Conservation (phyloP, 2,888 invertebrate genomes). For the Lepas anatifera region DNA sequence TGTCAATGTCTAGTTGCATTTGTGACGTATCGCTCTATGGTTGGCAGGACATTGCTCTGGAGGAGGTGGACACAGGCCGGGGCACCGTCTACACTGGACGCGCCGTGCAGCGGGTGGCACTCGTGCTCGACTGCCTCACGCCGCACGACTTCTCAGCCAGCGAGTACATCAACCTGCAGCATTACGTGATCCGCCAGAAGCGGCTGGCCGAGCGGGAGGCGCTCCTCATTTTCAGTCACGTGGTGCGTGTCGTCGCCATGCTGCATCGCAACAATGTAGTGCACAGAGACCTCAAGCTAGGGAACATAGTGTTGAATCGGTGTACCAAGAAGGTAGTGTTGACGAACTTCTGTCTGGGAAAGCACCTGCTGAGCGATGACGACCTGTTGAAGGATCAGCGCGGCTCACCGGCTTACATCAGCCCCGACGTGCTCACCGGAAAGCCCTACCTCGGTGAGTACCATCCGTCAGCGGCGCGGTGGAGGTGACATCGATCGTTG, state of each 20-base stretch:
- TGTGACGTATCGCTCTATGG: conserved; percentile 17
- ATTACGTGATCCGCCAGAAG: conserved; percentile 62
- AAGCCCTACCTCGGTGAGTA: conserved; percentile 53
- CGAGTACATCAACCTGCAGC: conserved; percentile 53
- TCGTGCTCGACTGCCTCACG: conserved; percentile 59
- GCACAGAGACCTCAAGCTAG: conserved; percentile 61
- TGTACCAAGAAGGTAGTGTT: conserved; percentile 48
- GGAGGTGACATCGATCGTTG: no score
- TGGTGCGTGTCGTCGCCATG: conserved; percentile 56
- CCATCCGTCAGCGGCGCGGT: not conserved
- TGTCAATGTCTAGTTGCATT: no score
- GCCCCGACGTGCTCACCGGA: conserved; percentile 62
- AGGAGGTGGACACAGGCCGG: conserved; percentile 41
- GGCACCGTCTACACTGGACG: conserved; percentile 31
- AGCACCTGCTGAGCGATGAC: conserved; percentile 56
- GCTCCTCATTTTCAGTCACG: conserved; percentile 57
- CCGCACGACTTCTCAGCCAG: conserved; percentile 50
- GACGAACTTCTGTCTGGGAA: conserved; percentile 64
- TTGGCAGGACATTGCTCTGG: conserved; percentile 53
- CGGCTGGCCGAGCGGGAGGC: conserved; percentile 60
- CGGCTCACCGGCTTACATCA: conserved; percentile 68
- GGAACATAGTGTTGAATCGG: conserved; percentile 60
- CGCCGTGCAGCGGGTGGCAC: conserved; percentile 44
- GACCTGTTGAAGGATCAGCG: conserved; percentile 59
- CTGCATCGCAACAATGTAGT: conserved; percentile 64